Evolutionary conservation across 2,888 invertebrate species (phyloP), one percentile per base, ranked within the genome.

Genomic region (Unio delphinus): DNA sequence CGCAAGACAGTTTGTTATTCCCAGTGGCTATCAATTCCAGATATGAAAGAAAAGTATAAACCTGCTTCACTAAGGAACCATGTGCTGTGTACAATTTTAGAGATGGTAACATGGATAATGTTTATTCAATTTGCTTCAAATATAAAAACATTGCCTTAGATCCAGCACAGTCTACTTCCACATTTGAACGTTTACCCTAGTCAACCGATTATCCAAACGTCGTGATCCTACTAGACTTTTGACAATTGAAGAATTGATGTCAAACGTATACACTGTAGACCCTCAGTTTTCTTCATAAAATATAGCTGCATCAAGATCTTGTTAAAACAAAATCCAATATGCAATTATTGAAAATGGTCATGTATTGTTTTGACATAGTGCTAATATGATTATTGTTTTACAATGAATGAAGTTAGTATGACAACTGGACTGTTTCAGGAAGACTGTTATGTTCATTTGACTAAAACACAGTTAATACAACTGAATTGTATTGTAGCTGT

Each of bases 401-500:
- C 26, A 60, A 23, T 60, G 26, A 23, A 23, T 23, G 23, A 23
- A 23, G 23, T 23, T 23, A 60, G 26, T 23, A 60, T 60, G 61
- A 23, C 61, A 62, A 62, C 45, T 62, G 62, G 34, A 20, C 28
- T 34, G 20, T 62, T 62, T 45, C 30, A 62, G 7, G 62, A 62
- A 62, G 45, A 62, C 30, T 62, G 62, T n/a, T 62, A 62, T 62
- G 62, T 62, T 28, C 62, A 62, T 62, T 62, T 45, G 34, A 34
- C 62, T 5, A 30, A 20, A 45, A 18, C 45, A 20, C 4, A 23
- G 62, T 45, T 62, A 30, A 54, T n/a, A 23, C 3, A 20, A 30
- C 45, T 62, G 62, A 62, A 30, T 34, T 28, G 61, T 28, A 3
- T 30, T 60, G 61, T 60, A 28, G 26, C 5, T 60, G 61, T 60